Conservation (phyloP, 2,113 vertebrate genomes). For the Eurystomus gularis region DNA sequence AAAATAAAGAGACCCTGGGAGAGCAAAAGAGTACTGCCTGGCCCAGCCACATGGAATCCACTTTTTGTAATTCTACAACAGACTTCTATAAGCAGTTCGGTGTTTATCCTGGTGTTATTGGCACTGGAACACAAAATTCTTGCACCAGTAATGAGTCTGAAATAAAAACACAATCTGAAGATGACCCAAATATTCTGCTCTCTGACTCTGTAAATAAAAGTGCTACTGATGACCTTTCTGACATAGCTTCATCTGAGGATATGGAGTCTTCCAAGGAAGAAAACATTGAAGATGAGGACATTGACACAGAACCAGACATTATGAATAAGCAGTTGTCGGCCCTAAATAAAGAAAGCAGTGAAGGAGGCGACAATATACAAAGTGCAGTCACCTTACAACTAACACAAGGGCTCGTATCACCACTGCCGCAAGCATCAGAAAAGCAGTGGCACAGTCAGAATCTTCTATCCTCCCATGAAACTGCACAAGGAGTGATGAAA, state of each 20-base stretch:
- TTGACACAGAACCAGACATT: constrained; percentile 72
- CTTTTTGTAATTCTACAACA: constrained; percentile 83
- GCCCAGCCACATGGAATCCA: constrained; percentile 85
- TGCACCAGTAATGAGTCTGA: constrained; percentile 71
- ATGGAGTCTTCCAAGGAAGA: constrained; percentile 86
- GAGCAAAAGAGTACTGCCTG: constrained; percentile 82
- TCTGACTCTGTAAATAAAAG: constrained; percentile 74
- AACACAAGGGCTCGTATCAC: constrained; percentile 71
- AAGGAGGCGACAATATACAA: constrained; percentile 76
- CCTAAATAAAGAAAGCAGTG: constrained; percentile 72
- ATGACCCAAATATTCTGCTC: constrained; percentile 76
- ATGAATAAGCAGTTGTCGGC: constrained; percentile 68
- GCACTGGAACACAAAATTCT: constrained; percentile 76
- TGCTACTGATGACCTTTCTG: constrained; percentile 82
- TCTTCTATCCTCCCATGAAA: constrained; percentile 83
- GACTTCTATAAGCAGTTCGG: constrained; percentile 96
- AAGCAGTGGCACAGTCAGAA: constrained; percentile 90
- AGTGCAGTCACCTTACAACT: constrained; percentile 68
- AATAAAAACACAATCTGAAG: constrained; percentile 73
- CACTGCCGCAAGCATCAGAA: constrained; percentile 78
- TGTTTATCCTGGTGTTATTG: constrained; percentile 80
- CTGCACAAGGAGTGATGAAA: constrained; percentile 84
- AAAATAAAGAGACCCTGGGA: constrained; percentile 76
- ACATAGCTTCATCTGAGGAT: constrained; percentile 86
- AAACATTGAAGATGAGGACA: constrained; percentile 86